These are phyloP conservation scores for Antheraea yamamai DNA, from an alignment of 2,888 invertebrate genomes.

Conservation along the genomic window DNA sequence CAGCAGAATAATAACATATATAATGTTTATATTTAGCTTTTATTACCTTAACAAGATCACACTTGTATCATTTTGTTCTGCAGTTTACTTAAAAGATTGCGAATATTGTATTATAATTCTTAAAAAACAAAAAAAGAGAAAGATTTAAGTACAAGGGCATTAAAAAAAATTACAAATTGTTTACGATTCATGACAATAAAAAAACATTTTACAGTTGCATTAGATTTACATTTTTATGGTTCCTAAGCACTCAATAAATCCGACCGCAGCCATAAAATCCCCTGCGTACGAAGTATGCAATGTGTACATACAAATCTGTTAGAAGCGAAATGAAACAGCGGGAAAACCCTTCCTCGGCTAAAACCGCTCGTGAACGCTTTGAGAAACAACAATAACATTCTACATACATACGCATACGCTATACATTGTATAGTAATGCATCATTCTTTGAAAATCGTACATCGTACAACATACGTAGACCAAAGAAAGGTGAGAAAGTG, in stretches of 20 bases:
- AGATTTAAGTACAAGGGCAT: background rate
- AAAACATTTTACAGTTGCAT: conserved; percentile 50
- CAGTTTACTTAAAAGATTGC: background rate
- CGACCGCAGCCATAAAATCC: conserved; percentile 62
- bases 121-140: background rate
- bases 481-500: conserved; percentile 38
- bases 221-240: conserved; percentile 76
- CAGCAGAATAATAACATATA: background rate
- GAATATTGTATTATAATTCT: background rate
- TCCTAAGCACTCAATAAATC: conserved; percentile 73
- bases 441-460: conserved; percentile 42
- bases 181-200: conserved; percentile 50
- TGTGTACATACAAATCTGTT: conserved; percentile 62
- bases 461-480: conserved; percentile 57
- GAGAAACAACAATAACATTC: conserved; percentile 78
- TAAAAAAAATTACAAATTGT: conserved; percentile 40
- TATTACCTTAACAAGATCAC: background rate
- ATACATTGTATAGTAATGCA: conserved; percentile 64
- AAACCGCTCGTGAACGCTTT: conserved; percentile 63
- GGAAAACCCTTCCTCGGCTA: conserved; percentile 54
- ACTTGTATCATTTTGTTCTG: background rate
- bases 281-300: conserved; percentile 55
- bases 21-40: background rate
- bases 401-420: conserved; percentile 56
- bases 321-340: conserved; percentile 52